These are phyloP conservation scores for Acrobasis suavella DNA, from an alignment of 2,888 invertebrate genomes.

Conservation along the genomic window DNA sequence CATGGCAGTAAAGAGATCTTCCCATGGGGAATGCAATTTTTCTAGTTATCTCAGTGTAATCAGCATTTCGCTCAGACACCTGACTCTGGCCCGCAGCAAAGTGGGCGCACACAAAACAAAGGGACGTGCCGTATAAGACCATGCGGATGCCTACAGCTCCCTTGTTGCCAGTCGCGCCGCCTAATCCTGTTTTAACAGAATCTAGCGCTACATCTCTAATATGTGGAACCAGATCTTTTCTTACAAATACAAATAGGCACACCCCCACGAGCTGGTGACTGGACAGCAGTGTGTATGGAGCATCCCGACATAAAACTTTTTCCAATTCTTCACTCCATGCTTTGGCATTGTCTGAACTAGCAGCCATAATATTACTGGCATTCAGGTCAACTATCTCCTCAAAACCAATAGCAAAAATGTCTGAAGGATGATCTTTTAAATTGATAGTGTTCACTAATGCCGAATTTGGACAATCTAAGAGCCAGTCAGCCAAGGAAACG, in stretches of 20 bases:
- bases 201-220: slow-evolving; percentile 97
- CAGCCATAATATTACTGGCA: slow-evolving; percentile 98
- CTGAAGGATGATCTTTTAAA: slow-evolving; percentile 86
- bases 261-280: slow-evolving; percentile 98
- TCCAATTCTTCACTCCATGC: slow-evolving; percentile 98
- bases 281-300: slow-evolving; percentile 93
- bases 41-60: slow-evolving; percentile 96
- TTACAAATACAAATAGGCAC: slow-evolving; percentile 96
- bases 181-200: slow-evolving; percentile 98
- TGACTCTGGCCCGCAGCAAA: slow-evolving; percentile 99
- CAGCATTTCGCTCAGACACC: slow-evolving; percentile 96
- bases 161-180: slow-evolving; percentile 98
- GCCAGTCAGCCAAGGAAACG: slow-evolving; percentile 92
- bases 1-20: slow-evolving; percentile 95
- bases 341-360: slow-evolving; percentile 94
- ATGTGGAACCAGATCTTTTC: slow-evolving; percentile 93
- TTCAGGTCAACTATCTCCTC: slow-evolving; percentile 99
- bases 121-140: slow-evolving; percentile 94
- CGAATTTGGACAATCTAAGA: slow-evolving; percentile 90
- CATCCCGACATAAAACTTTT: slow-evolving; percentile 93
- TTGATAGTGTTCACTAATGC: slow-evolving; percentile 72
- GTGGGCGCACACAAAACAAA: slow-evolving; percentile 99
- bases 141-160: slow-evolving; percentile 97
- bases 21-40: slow-evolving; percentile 96
- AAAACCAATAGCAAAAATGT: slow-evolving; percentile 98